These are phyloP conservation scores for Aldrovandia affinis DNA, from an alignment of 2,797 vertebrate species.

Conservation along the genomic window DNA sequence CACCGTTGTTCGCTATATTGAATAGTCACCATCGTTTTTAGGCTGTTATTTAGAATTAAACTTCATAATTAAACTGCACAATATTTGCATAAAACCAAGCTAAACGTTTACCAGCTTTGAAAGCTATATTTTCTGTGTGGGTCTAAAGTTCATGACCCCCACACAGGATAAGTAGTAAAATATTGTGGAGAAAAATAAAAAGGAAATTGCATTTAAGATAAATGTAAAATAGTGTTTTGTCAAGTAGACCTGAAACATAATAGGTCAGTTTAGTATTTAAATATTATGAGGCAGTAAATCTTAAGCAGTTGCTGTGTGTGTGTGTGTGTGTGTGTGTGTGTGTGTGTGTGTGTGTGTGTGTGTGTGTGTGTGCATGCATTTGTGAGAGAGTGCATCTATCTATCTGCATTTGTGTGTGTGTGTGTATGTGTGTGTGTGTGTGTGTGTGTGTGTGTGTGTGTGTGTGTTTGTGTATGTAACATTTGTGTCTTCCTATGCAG, in stretches of 20 bases:
- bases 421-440: no score
- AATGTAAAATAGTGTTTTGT: not conserved
- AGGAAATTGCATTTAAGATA: not conserved
- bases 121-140: not conserved
- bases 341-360: not conserved
- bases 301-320: not conserved
- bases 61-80: not conserved
- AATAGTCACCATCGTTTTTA: not conserved
- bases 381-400: no score
- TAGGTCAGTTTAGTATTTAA: not conserved
- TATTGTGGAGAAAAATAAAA: constrained; percentile 2
- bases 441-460: not conserved
- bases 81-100: not conserved
- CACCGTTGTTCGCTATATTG: not conserved
- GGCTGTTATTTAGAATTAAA: no score
- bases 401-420: no score
- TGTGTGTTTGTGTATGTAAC: no score
- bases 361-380: no score
- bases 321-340: not conserved
- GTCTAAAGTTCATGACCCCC: not conserved
- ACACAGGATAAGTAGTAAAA: not conserved
- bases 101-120: not conserved
- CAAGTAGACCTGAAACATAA: not conserved
- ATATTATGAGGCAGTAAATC: not conserved
- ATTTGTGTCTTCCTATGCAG: not conserved